phyloP scores from a whole-genome alignment of 2,113 vertebrate genomes.

The Chionis minor region DNA sequence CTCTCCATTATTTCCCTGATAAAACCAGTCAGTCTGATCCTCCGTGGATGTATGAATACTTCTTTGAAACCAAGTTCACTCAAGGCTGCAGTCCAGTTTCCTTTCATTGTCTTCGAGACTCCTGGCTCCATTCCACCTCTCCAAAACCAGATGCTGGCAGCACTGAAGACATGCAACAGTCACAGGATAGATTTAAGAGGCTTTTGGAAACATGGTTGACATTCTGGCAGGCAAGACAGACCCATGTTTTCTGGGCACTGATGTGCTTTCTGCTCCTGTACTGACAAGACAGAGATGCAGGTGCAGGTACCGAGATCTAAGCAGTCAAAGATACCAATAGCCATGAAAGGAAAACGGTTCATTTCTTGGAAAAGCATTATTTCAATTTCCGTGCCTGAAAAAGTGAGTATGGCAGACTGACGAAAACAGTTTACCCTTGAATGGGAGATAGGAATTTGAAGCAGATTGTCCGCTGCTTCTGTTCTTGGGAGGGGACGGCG shows the following conservation, averaged over 20 bases:
- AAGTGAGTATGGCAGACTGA: not conserved
- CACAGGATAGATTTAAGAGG: not conserved
- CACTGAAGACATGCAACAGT: not conserved
- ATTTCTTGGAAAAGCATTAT: not conserved
- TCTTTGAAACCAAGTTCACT: conserved; percentile 24
- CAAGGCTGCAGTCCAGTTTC: conserved; percentile 5
- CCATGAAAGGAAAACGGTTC: not conserved
- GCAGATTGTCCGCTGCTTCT: not conserved
- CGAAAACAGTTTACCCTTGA: not conserved
- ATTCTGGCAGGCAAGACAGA: not conserved
- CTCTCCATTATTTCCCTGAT: not conserved
- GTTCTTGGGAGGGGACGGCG: not conserved
- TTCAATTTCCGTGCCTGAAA: not conserved
- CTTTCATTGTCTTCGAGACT: conserved; percentile 27
- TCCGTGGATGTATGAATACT: not conserved
- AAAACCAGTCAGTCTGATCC: not conserved
- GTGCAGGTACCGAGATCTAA: not conserved
- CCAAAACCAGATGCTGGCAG: conserved; percentile 20
- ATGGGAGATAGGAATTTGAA: not conserved
- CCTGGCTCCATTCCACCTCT: not conserved
- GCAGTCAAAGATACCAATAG: not conserved
- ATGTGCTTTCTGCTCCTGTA: not conserved
- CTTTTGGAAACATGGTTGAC: not conserved
- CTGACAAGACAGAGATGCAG: not conserved
- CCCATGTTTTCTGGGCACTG: not conserved